A percentile compares a stretch with the other conserved stretches of the same genome.
Conservation (phyloP, 2,797 vertebrate species). For the Acipenser oxyrinchus region DNA sequence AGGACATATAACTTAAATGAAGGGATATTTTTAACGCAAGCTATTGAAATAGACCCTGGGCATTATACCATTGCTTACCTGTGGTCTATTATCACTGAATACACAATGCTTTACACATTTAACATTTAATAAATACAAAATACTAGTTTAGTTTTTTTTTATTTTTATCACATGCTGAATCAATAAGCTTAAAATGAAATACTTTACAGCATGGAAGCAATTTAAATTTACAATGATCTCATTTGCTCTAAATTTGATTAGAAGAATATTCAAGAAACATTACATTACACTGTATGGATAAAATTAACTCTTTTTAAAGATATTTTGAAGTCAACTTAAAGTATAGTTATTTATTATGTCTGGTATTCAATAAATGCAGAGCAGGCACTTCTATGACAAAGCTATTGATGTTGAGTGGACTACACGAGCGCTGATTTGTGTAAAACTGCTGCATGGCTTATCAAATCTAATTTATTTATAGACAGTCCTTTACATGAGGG, state of each 20-base stretch:
- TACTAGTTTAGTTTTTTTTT: background rate
- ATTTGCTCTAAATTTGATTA: conserved; percentile 14
- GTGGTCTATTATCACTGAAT: background rate
- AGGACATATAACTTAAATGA: too few relatives aligned
- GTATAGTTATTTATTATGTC: background rate
- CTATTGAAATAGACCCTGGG: too few relatives aligned
- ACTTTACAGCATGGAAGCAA: conserved; percentile 9
- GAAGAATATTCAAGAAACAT: conserved; percentile 4
- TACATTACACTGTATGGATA: too few relatives aligned
- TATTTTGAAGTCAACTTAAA: conserved; percentile 1
- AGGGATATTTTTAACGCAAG: too few relatives aligned
- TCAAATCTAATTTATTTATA: background rate
- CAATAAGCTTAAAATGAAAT: conserved; percentile 2
- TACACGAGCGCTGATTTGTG: background rate
- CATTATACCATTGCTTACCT: too few relatives aligned
- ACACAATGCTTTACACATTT: conserved; percentile 15
- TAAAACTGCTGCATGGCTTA: background rate
- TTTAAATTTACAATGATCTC: conserved; percentile 14
- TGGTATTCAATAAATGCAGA: background rate
- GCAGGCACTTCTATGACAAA: background rate
- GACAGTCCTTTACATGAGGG: too few relatives aligned
- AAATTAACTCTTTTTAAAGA: too few relatives aligned
- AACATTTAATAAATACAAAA: background rate
- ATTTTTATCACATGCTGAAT: conserved; percentile 10
- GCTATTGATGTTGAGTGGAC: background rate